These are phyloP conservation scores for Cyphomyrus plagiostoma DNA, from an alignment of 2,113 vertebrate genomes.

Conservation along the genomic window DNA sequence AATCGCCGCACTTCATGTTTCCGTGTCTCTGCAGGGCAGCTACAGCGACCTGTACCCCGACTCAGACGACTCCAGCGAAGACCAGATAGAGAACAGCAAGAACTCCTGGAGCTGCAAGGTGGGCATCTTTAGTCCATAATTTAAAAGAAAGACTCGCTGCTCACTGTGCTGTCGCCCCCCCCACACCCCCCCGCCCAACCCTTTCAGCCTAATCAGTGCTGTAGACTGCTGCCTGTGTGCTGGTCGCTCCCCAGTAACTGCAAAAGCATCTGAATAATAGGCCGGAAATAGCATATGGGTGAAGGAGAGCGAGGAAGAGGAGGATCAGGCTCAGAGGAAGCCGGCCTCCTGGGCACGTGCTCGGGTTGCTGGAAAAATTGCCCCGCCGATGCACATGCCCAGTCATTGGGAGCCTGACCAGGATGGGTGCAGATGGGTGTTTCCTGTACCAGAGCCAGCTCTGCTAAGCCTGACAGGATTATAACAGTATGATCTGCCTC, in stretches of 20 bases:
- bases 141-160: neutral
- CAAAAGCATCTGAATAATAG: neutral
- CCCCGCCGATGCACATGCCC: neutral
- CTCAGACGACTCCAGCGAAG: constrained; percentile 95
- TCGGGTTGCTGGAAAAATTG: neutral
- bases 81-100: constrained; percentile 98
- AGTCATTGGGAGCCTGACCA: neutral
- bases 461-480: neutral
- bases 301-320: neutral
- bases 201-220: neutral
- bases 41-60: constrained; percentile 97
- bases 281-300: neutral
- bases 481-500: neutral
- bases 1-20: neutral
- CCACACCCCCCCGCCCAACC: neutral
- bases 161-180: neutral
- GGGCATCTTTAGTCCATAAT: neutral
- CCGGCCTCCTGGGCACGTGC: neutral
- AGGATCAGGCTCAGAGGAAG: neutral
- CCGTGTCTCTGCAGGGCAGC: constrained; percentile 71
- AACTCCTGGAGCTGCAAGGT: constrained; percentile 99
- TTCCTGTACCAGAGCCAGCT: neutral
- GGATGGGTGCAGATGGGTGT: neutral
- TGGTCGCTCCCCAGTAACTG: neutral
- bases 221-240: neutral